phyloP scores from a whole-genome alignment of 2,797 vertebrate species.

The Enteromius treurensis region DNA sequence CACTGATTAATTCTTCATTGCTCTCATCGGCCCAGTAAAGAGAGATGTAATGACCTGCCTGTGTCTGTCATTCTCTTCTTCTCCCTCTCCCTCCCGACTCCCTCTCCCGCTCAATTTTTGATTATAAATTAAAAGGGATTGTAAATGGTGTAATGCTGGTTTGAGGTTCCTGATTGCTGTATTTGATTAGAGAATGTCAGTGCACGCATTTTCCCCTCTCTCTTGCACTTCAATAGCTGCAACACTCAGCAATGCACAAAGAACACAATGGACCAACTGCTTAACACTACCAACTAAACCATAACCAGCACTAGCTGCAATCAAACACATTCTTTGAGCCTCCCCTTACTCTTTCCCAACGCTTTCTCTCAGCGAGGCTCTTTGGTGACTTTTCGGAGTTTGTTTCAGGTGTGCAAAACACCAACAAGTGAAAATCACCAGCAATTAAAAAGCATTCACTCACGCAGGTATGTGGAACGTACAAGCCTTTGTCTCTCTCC shows the following conservation, averaged over 20 bases:
- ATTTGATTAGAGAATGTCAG: conserved; percentile 99
- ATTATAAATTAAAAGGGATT: conserved; percentile 96
- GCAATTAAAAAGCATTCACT: conserved; percentile 80
- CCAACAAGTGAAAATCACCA: conserved; percentile 80
- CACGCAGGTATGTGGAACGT: conserved; percentile 65
- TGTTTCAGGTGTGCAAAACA: conserved; percentile 71
- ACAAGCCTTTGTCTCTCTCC: conserved; percentile 29
- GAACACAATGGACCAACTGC: conserved; percentile 79
- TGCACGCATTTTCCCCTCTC: conserved; percentile 85
- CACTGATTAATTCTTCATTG: conserved; percentile 99
- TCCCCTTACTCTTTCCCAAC: conserved; percentile 60
- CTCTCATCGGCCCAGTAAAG: conserved; percentile 95
- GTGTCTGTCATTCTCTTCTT: conserved; percentile 52
- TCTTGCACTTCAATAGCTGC: conserved; percentile 62
- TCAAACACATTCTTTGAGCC: conserved; percentile 81
- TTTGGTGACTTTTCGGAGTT: conserved; percentile 67
- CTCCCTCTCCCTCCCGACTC: conserved; percentile 60
- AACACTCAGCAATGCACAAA: conserved; percentile 70
- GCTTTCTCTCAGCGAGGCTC: conserved; percentile 68
- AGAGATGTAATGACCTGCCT: conserved; percentile 94
- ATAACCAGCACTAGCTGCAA: conserved; percentile 75
- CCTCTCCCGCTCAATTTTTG: conserved; percentile 85
- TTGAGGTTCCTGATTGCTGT: conserved; percentile 97
- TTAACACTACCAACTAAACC: conserved; percentile 66
- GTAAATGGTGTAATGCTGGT: conserved; percentile 94